These are phyloP conservation scores for Allygus modestus DNA, from an alignment of 2,888 invertebrate species.

Conservation along the genomic window DNA sequence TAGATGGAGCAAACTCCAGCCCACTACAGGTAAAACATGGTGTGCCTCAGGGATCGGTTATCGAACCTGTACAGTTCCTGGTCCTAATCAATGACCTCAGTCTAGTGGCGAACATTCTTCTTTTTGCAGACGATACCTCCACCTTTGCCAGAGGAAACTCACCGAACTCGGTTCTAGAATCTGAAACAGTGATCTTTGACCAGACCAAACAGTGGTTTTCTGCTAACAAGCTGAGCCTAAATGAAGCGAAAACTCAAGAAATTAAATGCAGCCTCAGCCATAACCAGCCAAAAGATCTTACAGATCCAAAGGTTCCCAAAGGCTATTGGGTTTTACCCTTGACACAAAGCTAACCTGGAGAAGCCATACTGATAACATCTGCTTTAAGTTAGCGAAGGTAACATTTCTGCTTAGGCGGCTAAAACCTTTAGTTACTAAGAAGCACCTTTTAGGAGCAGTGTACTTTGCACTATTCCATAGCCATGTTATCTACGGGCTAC, in stretches of 20 bases:
- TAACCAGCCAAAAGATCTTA: too few relatives aligned
- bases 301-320: too few relatives aligned
- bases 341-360: not conserved
- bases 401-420: too few relatives aligned
- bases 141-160: too few relatives aligned
- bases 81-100: too few relatives aligned
- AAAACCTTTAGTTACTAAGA: not conserved
- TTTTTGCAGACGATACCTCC: slow-evolving; percentile 32
- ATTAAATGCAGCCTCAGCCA: not conserved
- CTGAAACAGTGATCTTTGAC: not conserved
- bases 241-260: not conserved
- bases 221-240: not conserved
- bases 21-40: not conserved
- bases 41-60: slow-evolving; percentile 25
- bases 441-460: not conserved
- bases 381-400: too few relatives aligned
- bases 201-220: slow-evolving; percentile 12
- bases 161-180: too few relatives aligned
- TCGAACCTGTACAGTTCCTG: not conserved
- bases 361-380: not conserved
- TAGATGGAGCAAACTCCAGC: not conserved
- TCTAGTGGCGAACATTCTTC: too few relatives aligned
- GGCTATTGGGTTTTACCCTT: not conserved
- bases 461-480: not conserved
- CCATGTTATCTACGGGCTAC: not conserved